Base-by-base conservation (phyloP, 1,140 invertebrate genomes). In the Melanaphis sacchari region DNA sequence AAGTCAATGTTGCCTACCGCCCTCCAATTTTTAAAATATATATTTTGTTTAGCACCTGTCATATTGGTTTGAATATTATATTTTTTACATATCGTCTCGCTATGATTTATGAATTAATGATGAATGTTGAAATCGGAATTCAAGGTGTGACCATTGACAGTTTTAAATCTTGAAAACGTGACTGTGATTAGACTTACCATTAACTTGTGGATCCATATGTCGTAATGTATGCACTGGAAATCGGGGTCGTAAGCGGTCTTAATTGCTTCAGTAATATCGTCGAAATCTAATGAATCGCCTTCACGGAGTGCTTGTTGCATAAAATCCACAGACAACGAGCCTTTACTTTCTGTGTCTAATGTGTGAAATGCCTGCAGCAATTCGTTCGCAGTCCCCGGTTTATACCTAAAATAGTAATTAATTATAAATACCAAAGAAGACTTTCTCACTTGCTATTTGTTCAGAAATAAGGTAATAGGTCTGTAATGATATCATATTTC, bases 201-300 rank as follows among this genome's bases (percentile, higher is more conserved):
- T 82, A 91, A 91, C 43, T 91, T 91, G 43, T 91, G 40, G 76
- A 82, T 82, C 90, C 90, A 91, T 43, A 46, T 21, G 43, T 91
- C 90, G 41, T 91, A 91, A 11, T 82, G 9, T 81, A 91, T 82
- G 24, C 40, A 46, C 26, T 49, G 41, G 41, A 36, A 31, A 82
- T 91, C 59, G n/a, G 90, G 90, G 49, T 91, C 43, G 76, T 91
- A 91, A n/a, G 41, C 40, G 1, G n/a, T 81, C 26, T 49, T 91
- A 43, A 91, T 36, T 22, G 90, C 41, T n/a, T 81, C 54, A 22
- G 38, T 36, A 31, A 91, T 91, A 9, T 91, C 90, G 31, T 91
- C 66, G 9, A 36, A 1, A 26, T 91, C 66, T 43, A 91, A 91
- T n/a, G 90, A 84, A 40, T 84, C 91, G 76, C 81, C 91, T n/a